These are phyloP conservation scores for Chunga burmeisteri DNA, from an alignment of 2,113 vertebrate genomes.

Conservation along the genomic window DNA sequence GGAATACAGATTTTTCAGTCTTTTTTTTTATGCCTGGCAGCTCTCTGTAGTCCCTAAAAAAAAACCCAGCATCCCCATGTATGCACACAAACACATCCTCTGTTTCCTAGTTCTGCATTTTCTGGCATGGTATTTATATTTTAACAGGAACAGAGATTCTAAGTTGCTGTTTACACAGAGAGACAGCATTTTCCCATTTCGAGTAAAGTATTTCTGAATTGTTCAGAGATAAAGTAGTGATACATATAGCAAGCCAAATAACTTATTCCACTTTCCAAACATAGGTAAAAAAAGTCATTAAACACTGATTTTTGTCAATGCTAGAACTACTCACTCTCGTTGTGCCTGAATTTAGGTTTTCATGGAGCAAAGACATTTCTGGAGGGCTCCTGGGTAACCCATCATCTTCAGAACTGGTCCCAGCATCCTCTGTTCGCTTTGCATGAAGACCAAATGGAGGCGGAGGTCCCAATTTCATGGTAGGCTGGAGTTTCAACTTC, in stretches of 20 bases:
- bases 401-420: conserved; percentile 82
- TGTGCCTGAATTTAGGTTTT: conserved; percentile 45
- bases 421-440: conserved; percentile 77
- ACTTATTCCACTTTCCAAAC: neutral
- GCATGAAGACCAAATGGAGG: conserved; percentile 72
- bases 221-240: neutral
- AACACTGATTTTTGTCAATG: neutral
- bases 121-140: neutral
- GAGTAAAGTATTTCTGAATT: neutral
- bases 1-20: conserved; percentile 13
- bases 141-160: neutral
- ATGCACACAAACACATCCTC: neutral
- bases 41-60: neutral
- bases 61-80: neutral
- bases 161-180: neutral
- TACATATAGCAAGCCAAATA: neutral
- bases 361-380: conserved; percentile 73
- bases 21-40: neutral
- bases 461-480: conserved; percentile 85
- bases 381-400: conserved; percentile 78
- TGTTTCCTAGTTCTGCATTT: neutral
- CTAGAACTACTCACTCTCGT: conserved; percentile 76
- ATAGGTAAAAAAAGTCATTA: neutral
- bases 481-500: conserved; percentile 90
- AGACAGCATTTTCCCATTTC: neutral